A percentile compares a stretch with the other conserved stretches of the same genome.
phyloP scores from a whole-genome alignment of 2,888 invertebrate species.

The Coleophora deauratella region DNA sequence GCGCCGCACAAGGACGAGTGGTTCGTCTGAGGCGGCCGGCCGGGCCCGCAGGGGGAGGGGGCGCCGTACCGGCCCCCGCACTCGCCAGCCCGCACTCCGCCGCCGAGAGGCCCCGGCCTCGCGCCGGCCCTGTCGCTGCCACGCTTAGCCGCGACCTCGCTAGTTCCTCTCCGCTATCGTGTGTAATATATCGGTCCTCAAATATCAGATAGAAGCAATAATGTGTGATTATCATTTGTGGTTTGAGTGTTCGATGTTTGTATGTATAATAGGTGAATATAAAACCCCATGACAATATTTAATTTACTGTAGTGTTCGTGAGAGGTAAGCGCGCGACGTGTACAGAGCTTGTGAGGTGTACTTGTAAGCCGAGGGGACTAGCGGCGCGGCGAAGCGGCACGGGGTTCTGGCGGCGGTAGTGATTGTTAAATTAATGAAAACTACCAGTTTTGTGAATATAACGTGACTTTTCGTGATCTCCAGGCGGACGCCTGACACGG shows the following conservation, averaged over 20 bases:
- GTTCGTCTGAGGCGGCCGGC: constrained; percentile 80
- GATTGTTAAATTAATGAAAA: constrained; percentile 5
- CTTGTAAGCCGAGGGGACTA: neutral
- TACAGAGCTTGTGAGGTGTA: no score
- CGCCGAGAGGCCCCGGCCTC: constrained; percentile 4
- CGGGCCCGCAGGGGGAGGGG: constrained; percentile 40
- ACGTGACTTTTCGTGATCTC: constrained; percentile 7
- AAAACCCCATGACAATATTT: no score
- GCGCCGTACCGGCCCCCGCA: constrained; percentile 14
- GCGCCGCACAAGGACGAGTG: constrained; percentile 93
- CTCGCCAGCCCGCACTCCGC: constrained; percentile 2
- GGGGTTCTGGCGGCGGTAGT: constrained; percentile 11
- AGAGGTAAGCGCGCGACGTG: no score
- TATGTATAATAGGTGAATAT: no score
- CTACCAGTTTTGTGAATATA: constrained; percentile 8
- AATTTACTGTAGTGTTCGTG: no score
- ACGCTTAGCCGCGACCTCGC: neutral
- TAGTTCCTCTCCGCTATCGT: neutral
- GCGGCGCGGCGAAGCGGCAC: neutral
- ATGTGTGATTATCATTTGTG: no score
- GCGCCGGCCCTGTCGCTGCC: constrained; percentile 2
- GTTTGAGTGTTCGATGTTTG: neutral
- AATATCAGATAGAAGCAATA: no score
- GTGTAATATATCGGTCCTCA: neutral
- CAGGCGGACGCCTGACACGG: constrained; percentile 4